Percentiles rank a stretch among this genome's conserved stretches.
These are phyloP conservation scores for Callorhinus ursinus DNA, from an alignment of 2,113 vertebrate species.

Conservation along the genomic window DNA sequence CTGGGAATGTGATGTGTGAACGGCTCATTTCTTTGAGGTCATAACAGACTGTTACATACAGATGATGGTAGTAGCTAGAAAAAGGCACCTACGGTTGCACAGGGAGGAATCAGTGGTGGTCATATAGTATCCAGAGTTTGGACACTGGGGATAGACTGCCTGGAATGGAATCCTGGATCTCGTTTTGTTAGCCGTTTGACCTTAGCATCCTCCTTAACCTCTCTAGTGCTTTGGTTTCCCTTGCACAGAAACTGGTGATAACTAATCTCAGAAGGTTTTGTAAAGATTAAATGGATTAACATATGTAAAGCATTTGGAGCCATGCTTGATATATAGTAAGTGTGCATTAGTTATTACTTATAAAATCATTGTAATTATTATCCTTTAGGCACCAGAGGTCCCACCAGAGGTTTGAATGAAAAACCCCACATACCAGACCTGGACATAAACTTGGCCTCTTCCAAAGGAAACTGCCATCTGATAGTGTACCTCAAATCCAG, in stretches of 20 bases:
- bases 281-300: background rate
- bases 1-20: background rate
- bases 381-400: background rate
- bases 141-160: accelerated
- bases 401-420: background rate
- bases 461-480: background rate
- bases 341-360: background rate
- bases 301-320: background rate
- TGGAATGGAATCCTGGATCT: background rate
- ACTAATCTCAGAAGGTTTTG: background rate
- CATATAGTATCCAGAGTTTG: background rate
- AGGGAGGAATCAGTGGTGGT: background rate
- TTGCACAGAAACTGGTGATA: background rate
- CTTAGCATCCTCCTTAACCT: background rate
- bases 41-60: background rate
- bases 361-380: background rate
- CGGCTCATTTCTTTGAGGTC: background rate
- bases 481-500: background rate
- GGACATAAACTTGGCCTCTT: background rate
- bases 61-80: background rate
- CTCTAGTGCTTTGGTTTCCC: background rate
- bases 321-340: background rate
- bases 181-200: background rate
- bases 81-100: background rate
- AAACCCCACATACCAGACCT: background rate